Percentiles rank a stretch among this genome's conserved stretches.
phyloP scores from a whole-genome alignment of 2,888 invertebrate species.

The Synanthedon myopaeformis region DNA sequence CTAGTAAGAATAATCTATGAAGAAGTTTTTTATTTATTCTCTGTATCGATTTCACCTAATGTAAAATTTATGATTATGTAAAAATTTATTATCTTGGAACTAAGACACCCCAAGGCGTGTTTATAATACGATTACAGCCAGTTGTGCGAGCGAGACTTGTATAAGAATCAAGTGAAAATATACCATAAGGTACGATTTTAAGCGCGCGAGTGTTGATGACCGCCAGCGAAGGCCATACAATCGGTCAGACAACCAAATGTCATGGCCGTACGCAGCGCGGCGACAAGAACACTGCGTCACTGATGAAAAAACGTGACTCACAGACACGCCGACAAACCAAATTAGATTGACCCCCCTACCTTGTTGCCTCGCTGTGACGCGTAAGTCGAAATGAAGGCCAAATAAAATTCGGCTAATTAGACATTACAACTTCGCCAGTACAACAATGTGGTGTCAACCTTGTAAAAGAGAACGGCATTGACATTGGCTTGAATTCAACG shows the following conservation, averaged over 20 bases:
- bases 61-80: too few relatives aligned
- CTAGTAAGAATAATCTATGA: too few relatives aligned
- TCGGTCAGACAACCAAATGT: conserved; percentile 68
- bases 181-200: conserved; percentile 32
- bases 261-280: conserved; percentile 51
- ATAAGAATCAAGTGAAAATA: conserved; percentile 29
- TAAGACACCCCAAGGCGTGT: too few relatives aligned
- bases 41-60: too few relatives aligned
- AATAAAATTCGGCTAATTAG: conserved; percentile 10
- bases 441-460: conserved; percentile 27
- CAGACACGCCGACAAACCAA: conserved; percentile 13
- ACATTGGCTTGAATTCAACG: conserved; percentile 48
- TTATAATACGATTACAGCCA: too few relatives aligned
- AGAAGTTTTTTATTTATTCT: too few relatives aligned
- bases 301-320: conserved; percentile 60
- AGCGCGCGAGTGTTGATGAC: conserved; percentile 58
- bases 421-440: conserved; percentile 19
- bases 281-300: conserved; percentile 58
- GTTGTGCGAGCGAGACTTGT: conserved; percentile 6
- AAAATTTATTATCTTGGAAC: too few relatives aligned
- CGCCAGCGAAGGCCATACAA: conserved; percentile 64
- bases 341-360: conserved; percentile 8
- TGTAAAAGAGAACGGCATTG: conserved; percentile 54
- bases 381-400: neutral
- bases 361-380: conserved; percentile 3